These are phyloP conservation scores for Dioctria rufipes DNA, from an alignment of 2,888 invertebrate genomes.

Conservation along the genomic window DNA sequence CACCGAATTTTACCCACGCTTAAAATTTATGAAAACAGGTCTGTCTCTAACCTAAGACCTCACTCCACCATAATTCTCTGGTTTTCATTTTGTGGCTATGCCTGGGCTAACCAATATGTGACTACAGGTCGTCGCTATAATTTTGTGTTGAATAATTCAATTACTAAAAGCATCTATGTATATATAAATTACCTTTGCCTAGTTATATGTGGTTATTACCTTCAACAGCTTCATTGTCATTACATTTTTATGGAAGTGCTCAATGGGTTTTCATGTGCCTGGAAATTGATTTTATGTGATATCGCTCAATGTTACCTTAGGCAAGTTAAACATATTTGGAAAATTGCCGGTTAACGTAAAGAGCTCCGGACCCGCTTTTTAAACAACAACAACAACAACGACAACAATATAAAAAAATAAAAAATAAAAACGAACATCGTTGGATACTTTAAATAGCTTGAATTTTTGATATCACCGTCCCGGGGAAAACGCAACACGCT, in stretches of 20 bases:
- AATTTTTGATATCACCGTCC: conserved; percentile 14
- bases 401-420: background rate
- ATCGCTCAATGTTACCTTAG: conserved; percentile 18
- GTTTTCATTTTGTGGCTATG: too few relatives aligned
- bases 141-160: conserved; percentile 10
- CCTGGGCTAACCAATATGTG: too few relatives aligned
- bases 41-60: too few relatives aligned
- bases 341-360: conserved; percentile 37
- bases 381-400: background rate
- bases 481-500: conserved; percentile 18
- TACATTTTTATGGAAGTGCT: conserved; percentile 33
- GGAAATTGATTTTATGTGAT: conserved; percentile 47
- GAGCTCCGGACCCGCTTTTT: conserved; percentile 22
- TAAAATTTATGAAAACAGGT: too few relatives aligned
- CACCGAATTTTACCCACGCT: too few relatives aligned
- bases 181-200: conserved; percentile 27
- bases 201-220: conserved; percentile 11
- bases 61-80: too few relatives aligned
- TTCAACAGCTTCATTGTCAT: conserved; percentile 44
- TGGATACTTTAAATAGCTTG: conserved; percentile 22
- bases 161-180: conserved; percentile 2
- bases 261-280: conserved; percentile 33
- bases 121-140: background rate
- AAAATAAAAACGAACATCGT: background rate
- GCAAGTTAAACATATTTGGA: conserved; percentile 39